A percentile compares a stretch with the other conserved stretches of the same genome.
Conservation (phyloP, 2,797 vertebrate genomes). For the Sorex maritimensis region DNA sequence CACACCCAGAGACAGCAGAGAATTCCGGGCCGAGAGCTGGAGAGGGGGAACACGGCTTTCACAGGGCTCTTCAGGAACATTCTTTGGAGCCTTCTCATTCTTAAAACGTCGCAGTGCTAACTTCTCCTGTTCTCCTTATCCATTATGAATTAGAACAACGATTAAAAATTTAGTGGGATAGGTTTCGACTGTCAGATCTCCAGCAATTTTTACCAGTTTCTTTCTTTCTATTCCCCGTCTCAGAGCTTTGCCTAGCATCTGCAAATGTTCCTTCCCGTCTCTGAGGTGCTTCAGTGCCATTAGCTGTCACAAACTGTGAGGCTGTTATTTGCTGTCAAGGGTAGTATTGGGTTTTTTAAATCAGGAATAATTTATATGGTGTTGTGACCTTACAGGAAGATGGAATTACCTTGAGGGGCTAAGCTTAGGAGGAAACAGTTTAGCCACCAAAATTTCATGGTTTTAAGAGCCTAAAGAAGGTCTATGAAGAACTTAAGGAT, state of each 20-base stretch:
- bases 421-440: neutral
- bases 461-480: constrained; percentile 31
- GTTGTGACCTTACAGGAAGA: constrained; percentile 46
- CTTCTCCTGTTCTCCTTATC: constrained; percentile 70
- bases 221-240: neutral
- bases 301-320: constrained; percentile 58
- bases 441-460: neutral
- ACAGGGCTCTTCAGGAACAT: no score
- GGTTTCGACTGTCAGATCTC: constrained; percentile 60
- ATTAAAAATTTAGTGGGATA: constrained; percentile 81
- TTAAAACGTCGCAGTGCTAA: constrained; percentile 58
- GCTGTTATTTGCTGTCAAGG: neutral
- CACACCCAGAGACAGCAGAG: neutral
- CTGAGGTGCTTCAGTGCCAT: constrained; percentile 67
- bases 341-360: constrained; percentile 38
- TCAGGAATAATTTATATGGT: constrained; percentile 79
- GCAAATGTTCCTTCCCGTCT: constrained; percentile 59
- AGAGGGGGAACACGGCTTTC: neutral
- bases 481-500: no score
- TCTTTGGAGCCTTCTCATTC: neutral
- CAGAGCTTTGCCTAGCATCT: constrained; percentile 66
- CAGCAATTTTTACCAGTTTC: constrained; percentile 3
- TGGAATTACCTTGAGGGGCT: constrained; percentile 69
- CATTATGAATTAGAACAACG: constrained; percentile 80
- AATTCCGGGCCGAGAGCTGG: neutral